These are phyloP conservation scores for Castor canadensis DNA, from an alignment of 2,113 vertebrate species.

Conservation along the genomic window DNA sequence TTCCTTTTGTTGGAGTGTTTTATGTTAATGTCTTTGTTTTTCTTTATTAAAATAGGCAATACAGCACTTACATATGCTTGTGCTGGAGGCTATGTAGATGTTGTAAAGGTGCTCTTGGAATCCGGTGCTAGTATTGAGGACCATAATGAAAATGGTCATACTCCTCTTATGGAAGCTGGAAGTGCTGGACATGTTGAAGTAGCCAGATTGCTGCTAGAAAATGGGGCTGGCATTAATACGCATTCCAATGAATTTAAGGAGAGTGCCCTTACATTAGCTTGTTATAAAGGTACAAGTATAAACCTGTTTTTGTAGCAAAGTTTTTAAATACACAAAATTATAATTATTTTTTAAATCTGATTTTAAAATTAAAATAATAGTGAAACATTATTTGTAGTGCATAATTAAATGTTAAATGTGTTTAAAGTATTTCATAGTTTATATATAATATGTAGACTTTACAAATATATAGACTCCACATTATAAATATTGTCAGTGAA, in stretches of 20 bases:
- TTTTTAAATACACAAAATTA: slow-evolving; percentile 42
- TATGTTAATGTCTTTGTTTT: neutral
- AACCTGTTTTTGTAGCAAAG: neutral
- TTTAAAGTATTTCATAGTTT: neutral
- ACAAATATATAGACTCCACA: neutral
- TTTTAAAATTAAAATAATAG: slow-evolving; percentile 12
- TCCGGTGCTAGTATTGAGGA: slow-evolving; percentile 99
- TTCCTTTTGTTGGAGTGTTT: neutral
- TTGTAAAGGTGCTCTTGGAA: slow-evolving; percentile 98
- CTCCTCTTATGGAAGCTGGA: slow-evolving; percentile 98
- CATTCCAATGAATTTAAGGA: slow-evolving; percentile 99
- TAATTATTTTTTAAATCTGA: neutral
- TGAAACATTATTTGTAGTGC: neutral
- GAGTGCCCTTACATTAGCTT: slow-evolving; percentile 97
- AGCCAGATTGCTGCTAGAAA: slow-evolving; percentile 96
- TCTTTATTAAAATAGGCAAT: slow-evolving; percentile 88
- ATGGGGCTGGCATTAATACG: slow-evolving; percentile 98
- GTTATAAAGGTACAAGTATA: slow-evolving; percentile 95
- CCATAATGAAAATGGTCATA: slow-evolving; percentile 99
- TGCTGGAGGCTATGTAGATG: slow-evolving; percentile 97
- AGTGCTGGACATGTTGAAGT: slow-evolving; percentile 98
- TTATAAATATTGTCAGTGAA: neutral
- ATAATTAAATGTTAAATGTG: slow-evolving; percentile 18
- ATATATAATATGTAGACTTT: neutral
- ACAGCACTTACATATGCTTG: slow-evolving; percentile 98